Evolutionary conservation across 2,888 invertebrate genomes (phyloP).

Genomic region (Neria commutata): DNA sequence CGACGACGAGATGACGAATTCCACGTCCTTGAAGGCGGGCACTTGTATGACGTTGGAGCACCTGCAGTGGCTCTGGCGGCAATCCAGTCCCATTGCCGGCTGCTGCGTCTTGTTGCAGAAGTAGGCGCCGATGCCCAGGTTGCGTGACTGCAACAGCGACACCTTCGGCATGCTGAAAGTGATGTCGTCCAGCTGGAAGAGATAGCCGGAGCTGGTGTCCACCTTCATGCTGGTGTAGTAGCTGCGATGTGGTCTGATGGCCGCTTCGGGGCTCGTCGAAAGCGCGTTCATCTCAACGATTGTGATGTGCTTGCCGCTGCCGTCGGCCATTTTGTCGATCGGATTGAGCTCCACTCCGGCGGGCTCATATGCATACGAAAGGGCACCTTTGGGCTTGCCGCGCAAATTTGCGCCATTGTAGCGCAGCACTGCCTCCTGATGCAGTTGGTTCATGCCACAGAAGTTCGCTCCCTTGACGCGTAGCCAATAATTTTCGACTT

Average conservation of each 20-base stretch:
- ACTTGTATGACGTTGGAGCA: slow-evolving; percentile 56
- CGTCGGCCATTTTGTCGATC: slow-evolving; percentile 37
- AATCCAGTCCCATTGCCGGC: slow-evolving; percentile 44
- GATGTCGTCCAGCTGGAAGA: slow-evolving; percentile 56
- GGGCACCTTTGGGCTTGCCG: slow-evolving; percentile 34
- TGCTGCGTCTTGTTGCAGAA: slow-evolving; percentile 53
- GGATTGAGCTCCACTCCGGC: slow-evolving; percentile 45
- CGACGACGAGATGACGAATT: slow-evolving; percentile 49
- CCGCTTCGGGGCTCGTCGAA: slow-evolving; percentile 26
- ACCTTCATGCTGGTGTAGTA: slow-evolving; percentile 53
- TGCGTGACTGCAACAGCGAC: slow-evolving; percentile 53
- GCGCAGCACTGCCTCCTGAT: slow-evolving; percentile 53
- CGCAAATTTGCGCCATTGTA: slow-evolving; percentile 45
- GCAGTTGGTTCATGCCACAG: slow-evolving; percentile 44
- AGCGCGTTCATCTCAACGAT: slow-evolving; percentile 42
- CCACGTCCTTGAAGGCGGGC: slow-evolving; percentile 49
- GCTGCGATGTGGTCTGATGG: slow-evolving; percentile 35
- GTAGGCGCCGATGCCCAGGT: slow-evolving; percentile 45
- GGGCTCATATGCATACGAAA: slow-evolving; percentile 47
- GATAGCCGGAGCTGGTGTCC: slow-evolving; percentile 35
- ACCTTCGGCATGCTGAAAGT: slow-evolving; percentile 48
- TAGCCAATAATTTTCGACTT: slow-evolving; percentile 53
- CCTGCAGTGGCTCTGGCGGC: slow-evolving; percentile 45
- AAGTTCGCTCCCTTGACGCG: slow-evolving; percentile 53
- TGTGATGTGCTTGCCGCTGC: slow-evolving; percentile 31